Percentiles rank a stretch among this genome's conserved stretches.
These are phyloP conservation scores for Stigmatopora nigra DNA, from an alignment of 2,113 vertebrate species.

Conservation along the genomic window DNA sequence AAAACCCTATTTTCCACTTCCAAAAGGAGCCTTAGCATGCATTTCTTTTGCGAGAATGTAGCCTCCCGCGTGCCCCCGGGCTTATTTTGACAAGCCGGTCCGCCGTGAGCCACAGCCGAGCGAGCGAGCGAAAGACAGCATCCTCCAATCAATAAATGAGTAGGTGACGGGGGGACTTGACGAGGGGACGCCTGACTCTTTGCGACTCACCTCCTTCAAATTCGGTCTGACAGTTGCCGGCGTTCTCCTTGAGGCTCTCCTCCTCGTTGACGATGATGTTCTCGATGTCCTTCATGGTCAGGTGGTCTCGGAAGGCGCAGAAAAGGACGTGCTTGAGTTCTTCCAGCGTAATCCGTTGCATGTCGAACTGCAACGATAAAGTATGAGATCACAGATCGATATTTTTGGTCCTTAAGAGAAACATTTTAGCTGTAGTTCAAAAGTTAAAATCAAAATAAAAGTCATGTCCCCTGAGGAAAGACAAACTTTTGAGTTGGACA, in stretches of 20 bases:
- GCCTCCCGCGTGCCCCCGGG: not conserved
- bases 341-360: conserved; percentile 95
- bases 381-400: not conserved
- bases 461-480: too few relatives aligned
- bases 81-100: not conserved
- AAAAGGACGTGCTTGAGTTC: conserved; percentile 98
- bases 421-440: too few relatives aligned
- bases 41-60: not conserved
- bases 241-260: conserved; percentile 93
- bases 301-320: conserved; percentile 93
- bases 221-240: conserved; percentile 91
- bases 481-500: too few relatives aligned
- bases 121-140: too few relatives aligned
- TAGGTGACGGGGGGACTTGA: conserved; percentile 3
- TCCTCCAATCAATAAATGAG: conserved; percentile 7
- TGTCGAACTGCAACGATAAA: conserved; percentile 81
- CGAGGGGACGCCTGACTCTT: not conserved
- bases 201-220: conserved; percentile 82
- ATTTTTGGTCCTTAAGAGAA: too few relatives aligned
- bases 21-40: not conserved
- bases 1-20: too few relatives aligned
- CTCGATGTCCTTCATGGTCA: conserved; percentile 99
- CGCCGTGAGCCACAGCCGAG: not conserved
- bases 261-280: conserved; percentile 99
- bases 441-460: too few relatives aligned